Base-by-base conservation (phyloP, 2,888 invertebrate genomes). In the Xylophagus ater region DNA sequence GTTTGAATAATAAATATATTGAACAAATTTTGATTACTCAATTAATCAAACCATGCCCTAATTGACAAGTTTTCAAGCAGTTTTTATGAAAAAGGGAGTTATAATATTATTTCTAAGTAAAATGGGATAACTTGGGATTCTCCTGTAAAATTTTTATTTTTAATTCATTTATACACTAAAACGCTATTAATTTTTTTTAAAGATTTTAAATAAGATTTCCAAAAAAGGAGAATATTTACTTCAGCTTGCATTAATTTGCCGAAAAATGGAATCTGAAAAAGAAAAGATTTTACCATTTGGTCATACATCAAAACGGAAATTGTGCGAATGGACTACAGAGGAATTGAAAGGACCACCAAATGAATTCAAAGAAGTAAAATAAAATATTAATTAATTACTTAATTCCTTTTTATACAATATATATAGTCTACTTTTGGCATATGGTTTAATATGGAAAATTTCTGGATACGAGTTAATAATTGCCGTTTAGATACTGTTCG, bases 381-480 rank as follows among this genome's bases (percentile, higher is more conserved):
- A 28, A 36, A 25, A 36, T n/a, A n/a, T n/a, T n/a, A n/a, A n/a
- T n/a, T n/a, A n/a, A n/a, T n/a, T n/a, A n/a, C n/a, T n/a, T n/a
- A n/a, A n/a, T n/a, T n/a, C n/a, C n/a, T n/a, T n/a, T n/a, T n/a
- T n/a, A n/a, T n/a, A n/a, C n/a, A n/a, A n/a, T 20, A 12, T 13
- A 5, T 21, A 33, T 45, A 73, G 71, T 56, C 64, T 13, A 67
- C 64, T 51, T 68, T 69, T 46, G 70, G 67, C 31, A 66, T 71
- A 34, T 73, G 73, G 53, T 66, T 66, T 10, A 72, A 75, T 55
- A 65, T 85, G 67, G 78, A 79, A 46, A 77, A 76, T 49, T 83
- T 86, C 55, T 75, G 85, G 72, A 63, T 70, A 41, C 68, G 73
- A 9, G 73, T 69, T 40, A 77, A 75, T 55, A 67, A 71, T 44